These are phyloP conservation scores for Decapterus maruadsi DNA, from an alignment of 2,797 vertebrate species.

Conservation along the genomic window DNA sequence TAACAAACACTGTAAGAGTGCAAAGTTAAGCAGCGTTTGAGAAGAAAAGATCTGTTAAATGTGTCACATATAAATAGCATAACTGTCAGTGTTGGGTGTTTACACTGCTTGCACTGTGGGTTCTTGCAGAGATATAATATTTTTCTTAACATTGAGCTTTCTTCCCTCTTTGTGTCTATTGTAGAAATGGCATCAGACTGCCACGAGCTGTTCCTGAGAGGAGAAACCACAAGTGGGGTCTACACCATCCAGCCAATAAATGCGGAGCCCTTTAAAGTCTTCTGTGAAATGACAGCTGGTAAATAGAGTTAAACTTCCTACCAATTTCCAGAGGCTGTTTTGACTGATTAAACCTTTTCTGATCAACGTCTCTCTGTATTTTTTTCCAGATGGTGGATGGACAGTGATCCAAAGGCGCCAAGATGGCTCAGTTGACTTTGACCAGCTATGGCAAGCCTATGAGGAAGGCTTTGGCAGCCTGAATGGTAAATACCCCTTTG, in stretches of 20 bases:
- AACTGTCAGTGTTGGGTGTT: background rate
- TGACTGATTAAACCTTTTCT: background rate
- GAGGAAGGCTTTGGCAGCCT: constrained; percentile 92
- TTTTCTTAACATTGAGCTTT: constrained; percentile 20
- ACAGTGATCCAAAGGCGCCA: constrained; percentile 93
- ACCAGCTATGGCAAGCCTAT: constrained; percentile 94
- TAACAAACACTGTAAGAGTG: constrained; percentile 14
- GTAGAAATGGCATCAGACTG: constrained; percentile 89
- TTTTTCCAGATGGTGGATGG: constrained; percentile 91
- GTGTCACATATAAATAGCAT: constrained; percentile 20
- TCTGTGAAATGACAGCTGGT: constrained; percentile 93
- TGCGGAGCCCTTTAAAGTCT: constrained; percentile 88
- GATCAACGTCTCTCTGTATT: constrained; percentile 24
- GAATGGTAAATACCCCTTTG: constrained; percentile 83
- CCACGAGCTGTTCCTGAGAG: constrained; percentile 91
- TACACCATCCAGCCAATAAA: constrained; percentile 90
- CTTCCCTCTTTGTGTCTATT: constrained; percentile 39
- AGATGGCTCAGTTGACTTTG: constrained; percentile 95
- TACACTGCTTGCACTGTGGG: background rate
- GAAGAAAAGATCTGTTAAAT: constrained; percentile 14
- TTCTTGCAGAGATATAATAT: background rate
- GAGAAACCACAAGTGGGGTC: constrained; percentile 88
- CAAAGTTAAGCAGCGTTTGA: constrained; percentile 41
- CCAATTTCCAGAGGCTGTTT: constrained; percentile 1
- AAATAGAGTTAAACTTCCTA: constrained; percentile 12